Base-by-base conservation (phyloP, 2,113 vertebrate species). In the Romanogobio albipinnatus region DNA sequence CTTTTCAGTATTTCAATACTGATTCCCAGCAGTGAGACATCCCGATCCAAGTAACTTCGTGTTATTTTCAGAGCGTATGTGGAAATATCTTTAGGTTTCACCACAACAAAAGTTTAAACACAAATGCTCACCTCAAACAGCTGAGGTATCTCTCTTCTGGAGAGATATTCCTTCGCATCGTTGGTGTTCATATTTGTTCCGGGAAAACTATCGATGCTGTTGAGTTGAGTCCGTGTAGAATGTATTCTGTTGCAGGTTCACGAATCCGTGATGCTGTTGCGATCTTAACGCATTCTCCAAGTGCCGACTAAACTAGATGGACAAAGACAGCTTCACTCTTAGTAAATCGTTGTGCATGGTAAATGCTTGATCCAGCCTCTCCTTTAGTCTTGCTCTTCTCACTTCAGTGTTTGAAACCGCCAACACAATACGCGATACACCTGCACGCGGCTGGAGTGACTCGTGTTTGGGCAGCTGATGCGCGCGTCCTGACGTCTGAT, bases 121-220 rank as follows among this genome's bases (percentile, higher is more conserved):
- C 5, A 56, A 29, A 47, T 19, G 83, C 95, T 94, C 95, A 99
- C 98, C 97, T 99, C 97, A 92, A 99, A 99, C 73, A 99, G 97
- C 93, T 97, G 98, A 82, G 97, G 97, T 87, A 99, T 98, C 94
- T 99, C 97, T 91, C 95, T 95, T 88, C 95, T 95, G 82, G 96
- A 93, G 90, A 99, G 96, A 85, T 99, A 99, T 87, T 99, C 97
- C 95, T 97, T 98, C 64, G 96, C 96, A 84, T 99, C 98, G 92
- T 91, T 95, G 93, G 95, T 94, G 92, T 95, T 98, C 97, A 99
- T 99, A 84, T 91, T 93, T 84, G 76, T 87, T 85, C 47, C 53
- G 47, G 70, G 66, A 73, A 73, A 70, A 81, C 79, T 89, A 88
- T 74, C 83, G 66, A 87, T 86, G 91, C 89, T 90, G 1, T 56